Evolutionary conservation across 2,888 invertebrate species (phyloP), one percentile per base, ranked within the genome.

Genomic region (Metallyticus violacea): DNA sequence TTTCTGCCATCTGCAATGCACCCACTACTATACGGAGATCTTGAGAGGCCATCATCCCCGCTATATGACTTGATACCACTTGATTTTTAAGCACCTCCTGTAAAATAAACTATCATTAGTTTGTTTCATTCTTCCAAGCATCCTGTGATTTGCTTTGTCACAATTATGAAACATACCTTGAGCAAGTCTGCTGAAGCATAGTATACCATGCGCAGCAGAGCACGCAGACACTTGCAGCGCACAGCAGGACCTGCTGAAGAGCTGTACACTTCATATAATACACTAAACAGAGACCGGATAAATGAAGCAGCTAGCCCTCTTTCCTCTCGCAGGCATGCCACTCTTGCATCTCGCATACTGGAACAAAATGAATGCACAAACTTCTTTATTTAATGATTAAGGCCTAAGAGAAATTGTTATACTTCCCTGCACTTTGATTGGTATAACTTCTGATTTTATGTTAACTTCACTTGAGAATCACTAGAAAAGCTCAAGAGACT

Each of bases 191-290:
- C 95, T 89, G 96, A 96, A 9, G 98, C 97, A 91, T 98, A 99
- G 93, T 97, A 99, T 4, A 99, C 97, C 96, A 99, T 99, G 88
- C 99, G 95, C 86, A 99, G 93, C 88, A 99, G 94, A 6, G 99
- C 99, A 90, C 98, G 96, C 88, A 99, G 94, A 91, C 99, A 99
- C 92, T 99, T 99, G 92, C 98, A 98, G 89, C 99, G 96, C 30
- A 99, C 98, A 88, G 99, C 97, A 30, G 99, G 99, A 7, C 99
- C 99, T 86, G 99, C 99, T 88, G 99, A 99, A 90, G 98, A 98
- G 92, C 98, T 98, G 93, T 99, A 99, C 86, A 99, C 99, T 93
- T 99, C 99, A 92, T 99, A 99, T 81, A 99, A 93, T 29, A 99
- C 97, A 79, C 97, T 97, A 92, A 99, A 98, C 88, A 99, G 93